Base-by-base conservation (phyloP, 2,888 invertebrate genomes). In the Melanophora roralis region DNA sequence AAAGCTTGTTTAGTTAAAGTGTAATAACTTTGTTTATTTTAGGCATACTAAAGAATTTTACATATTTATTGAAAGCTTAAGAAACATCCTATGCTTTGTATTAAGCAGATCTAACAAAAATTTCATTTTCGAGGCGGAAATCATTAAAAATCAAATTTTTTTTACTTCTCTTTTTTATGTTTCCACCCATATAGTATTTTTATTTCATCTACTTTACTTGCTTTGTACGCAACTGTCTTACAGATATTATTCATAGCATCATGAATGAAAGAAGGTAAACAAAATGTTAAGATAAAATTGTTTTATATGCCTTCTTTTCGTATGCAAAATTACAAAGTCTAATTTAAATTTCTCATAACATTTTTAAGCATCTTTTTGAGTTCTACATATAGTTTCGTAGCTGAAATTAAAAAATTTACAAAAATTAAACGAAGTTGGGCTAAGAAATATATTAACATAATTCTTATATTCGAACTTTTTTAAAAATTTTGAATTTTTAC, bases 211-310 rank as follows among this genome's bases (percentile, higher is more conserved):
- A 12, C 36, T 9, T 21, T 36, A 14, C 6, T 11, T 51, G 9
- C 27, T 1, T 38, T 23, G 14, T 38, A 16, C 19, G 23, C 45
- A 64, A 64, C 55, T 64, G 64, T 62, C 47, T 62, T 64, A 55
- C 55, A 72, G 72, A 72, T 45, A 64, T 72, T 64, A 72, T 72
- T 72, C 72, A 64, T 64, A 64, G 55, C 53, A 45, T 23, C 45
- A 64, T 47, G 36, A 34, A 34, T 62, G 14, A 27, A 64, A 64
- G 34, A 49, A 53, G 43, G 43, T 55, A 64, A 53, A 72, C 38
- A 71, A 72, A 62, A 53, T 49, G 53, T 27, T 55, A 45, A 72
- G 40, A 57, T 19, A 55, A 23, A n/a, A 12, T 1, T 11, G 11
- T 45, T 12, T 34, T 34, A 11, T 23, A 43, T 43, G 16, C 38